Percentiles rank a stretch among this genome's conserved stretches.
These are phyloP conservation scores for Mimachlamys varia DNA, from an alignment of 2,888 invertebrate species.

Conservation along the genomic window DNA sequence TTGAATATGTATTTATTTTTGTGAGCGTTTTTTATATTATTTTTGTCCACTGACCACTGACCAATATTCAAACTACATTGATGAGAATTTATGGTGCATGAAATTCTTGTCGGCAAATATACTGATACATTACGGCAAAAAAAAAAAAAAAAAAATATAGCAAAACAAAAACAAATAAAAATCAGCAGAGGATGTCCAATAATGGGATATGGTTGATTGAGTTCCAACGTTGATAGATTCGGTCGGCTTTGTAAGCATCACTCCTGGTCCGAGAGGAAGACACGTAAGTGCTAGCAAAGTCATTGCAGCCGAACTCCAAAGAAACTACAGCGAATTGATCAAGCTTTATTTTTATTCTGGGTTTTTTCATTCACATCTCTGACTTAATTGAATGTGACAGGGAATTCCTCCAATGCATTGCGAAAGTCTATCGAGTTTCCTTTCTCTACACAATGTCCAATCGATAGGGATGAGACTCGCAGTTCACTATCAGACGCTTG, in stretches of 20 bases:
- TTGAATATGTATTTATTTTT: background rate
- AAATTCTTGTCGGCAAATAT: too few relatives aligned
- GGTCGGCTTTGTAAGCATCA: background rate
- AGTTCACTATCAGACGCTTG: background rate
- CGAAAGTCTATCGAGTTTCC: conserved; percentile 23
- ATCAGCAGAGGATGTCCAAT: too few relatives aligned
- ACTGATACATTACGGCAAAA: too few relatives aligned
- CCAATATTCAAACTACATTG: background rate
- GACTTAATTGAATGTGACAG: conserved; percentile 28
- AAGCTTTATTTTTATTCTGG: background rate
- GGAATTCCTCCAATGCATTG: conserved; percentile 1
- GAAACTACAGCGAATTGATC: conserved; percentile 15
- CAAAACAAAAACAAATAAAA: too few relatives aligned
- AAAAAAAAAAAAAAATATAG: too few relatives aligned
- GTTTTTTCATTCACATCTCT: conserved; percentile 14
- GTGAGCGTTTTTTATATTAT: background rate
- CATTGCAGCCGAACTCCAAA: background rate
- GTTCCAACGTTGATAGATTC: background rate
- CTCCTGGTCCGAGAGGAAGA: background rate
- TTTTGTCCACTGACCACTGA: background rate
- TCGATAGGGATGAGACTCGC: background rate
- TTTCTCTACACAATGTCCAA: background rate
- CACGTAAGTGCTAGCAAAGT: background rate
- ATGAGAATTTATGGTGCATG: background rate
- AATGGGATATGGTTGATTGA: background rate